Evolutionary conservation across 1,140 invertebrate species (phyloP), one percentile per base, ranked within the genome.

Genomic region (Nasonia vitripennis): DNA sequence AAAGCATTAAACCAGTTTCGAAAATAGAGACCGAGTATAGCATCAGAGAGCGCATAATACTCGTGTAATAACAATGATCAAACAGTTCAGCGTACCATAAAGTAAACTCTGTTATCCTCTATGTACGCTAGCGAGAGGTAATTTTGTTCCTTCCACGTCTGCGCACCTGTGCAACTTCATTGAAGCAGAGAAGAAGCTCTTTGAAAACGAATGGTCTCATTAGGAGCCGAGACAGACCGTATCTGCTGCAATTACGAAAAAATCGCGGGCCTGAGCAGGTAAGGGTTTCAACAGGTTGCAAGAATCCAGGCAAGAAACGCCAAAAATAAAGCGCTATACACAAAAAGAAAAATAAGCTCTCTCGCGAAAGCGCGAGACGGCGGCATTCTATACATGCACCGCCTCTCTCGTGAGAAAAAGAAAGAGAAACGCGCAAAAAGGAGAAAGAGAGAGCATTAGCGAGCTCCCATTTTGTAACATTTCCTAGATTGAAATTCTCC

Each of bases 401-500:
- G 9, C 55, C 3, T 27, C 27, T 27, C 27, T 62, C 23, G 34
- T 0, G 5, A 73, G 17, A 73, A n/a, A 73, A 73, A 73, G 34
- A 73, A 77, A 77, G 41, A 77, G 41, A 48, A 45, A 37, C 34
- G 41, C 10, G 9, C 7, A 62, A 74, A 74, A 70, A 31, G 70
- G n/a, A 34, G 74, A 77, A 48, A 75, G 31, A 75, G 14, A 11
- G 55, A n/a, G 55, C 55, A 62, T 62, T 62, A 62, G 55, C 20
- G 55, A 6, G 5, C 55, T 62, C 55, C 20, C 12, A 20, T 62
- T 62, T n/a, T 62, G 55, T 73, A 73, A 77, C 74, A 37, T 34
- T 55, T 85, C 78, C 37, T 17, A 67, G 84, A 68, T 81, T 51
- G 34, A 71, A 68, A 79, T 48, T 77, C 62, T 73, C 27, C 12